These are phyloP conservation scores for Exaiptasia diaphana DNA, from an alignment of 64 coral and sea anemone genomes.

Conservation along the genomic window DNA sequence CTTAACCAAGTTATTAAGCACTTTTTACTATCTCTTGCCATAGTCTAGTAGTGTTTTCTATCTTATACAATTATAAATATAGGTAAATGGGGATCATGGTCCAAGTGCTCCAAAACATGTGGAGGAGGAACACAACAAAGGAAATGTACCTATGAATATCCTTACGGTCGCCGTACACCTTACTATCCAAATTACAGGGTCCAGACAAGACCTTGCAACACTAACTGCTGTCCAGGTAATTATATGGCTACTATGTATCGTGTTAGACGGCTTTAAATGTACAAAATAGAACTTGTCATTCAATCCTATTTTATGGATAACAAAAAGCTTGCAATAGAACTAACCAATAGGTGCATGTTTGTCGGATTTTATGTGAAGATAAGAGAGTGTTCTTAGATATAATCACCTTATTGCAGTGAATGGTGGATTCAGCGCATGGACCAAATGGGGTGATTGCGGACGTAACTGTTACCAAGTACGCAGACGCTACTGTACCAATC, in stretches of 20 bases:
- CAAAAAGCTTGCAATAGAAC: background rate
- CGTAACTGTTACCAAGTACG: slow-evolving; percentile 43
- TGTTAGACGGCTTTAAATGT: background rate
- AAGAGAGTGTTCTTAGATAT: background rate
- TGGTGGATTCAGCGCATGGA: slow-evolving; percentile 49
- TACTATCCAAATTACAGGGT: background rate
- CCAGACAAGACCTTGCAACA: background rate
- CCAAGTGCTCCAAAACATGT: background rate
- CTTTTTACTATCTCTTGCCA: too few relatives aligned
- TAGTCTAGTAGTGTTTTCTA: too few relatives aligned
- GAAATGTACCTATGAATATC: background rate
- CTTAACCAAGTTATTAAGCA: too few relatives aligned
- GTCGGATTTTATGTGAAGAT: background rate
- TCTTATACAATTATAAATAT: background rate
- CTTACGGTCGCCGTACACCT: background rate
- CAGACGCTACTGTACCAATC: slow-evolving; percentile 55
- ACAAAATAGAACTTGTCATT: background rate
- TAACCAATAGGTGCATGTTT: background rate
- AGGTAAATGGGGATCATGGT: background rate
- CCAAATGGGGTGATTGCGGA: slow-evolving; percentile 18
- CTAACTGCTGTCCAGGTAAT: background rate
- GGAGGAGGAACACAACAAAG: background rate
- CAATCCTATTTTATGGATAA: background rate
- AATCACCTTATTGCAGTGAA: slow-evolving; percentile 1
- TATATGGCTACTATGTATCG: background rate